phyloP scores from a whole-genome alignment of 2,888 invertebrate genomes.

The Deilephila elpenor region DNA sequence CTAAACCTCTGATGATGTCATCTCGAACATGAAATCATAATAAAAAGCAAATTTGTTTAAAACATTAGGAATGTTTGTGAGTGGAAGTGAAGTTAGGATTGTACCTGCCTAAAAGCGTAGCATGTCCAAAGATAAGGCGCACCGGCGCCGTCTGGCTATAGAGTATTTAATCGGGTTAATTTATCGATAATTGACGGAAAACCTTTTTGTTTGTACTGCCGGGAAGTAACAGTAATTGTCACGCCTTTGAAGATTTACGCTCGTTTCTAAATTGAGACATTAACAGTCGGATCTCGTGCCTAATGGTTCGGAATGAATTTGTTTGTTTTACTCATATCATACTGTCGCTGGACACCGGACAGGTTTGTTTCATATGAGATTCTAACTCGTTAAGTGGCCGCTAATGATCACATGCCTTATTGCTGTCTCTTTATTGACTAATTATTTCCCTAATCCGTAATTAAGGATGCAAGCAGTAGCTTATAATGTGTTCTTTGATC shows the following conservation, averaged over 20 bases:
- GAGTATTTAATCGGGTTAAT: conserved; percentile 84
- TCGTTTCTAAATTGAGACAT: conserved; percentile 85
- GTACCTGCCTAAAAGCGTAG: conserved; percentile 83
- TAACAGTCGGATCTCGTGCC: conserved; percentile 83
- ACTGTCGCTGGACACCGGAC: conserved; percentile 63
- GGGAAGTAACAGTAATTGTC: conserved; percentile 85
- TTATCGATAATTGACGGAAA: conserved; percentile 85
- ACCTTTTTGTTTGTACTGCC: conserved; percentile 84
- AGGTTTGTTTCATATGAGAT: conserved; percentile 39
- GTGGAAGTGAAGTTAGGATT: conserved; percentile 65
- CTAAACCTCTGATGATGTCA: conserved; percentile 14
- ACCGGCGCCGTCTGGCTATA: conserved; percentile 80
- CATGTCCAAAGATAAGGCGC: conserved; percentile 79
- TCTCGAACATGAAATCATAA: conserved; percentile 56
- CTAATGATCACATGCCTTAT: conserved; percentile 1
- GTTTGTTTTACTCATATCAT: conserved; percentile 78
- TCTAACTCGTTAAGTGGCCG: conserved; percentile 2
- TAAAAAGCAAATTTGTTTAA: conserved; percentile 80
- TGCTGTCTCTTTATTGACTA: neutral
- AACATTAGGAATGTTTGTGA: conserved; percentile 69
- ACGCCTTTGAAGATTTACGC: conserved; percentile 85
- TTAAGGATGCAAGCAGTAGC: neutral
- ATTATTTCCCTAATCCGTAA: neutral
- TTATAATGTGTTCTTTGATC: too few relatives aligned
- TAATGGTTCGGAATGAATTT: conserved; percentile 84